These are phyloP conservation scores for Melanchra persicariae DNA, from an alignment of 2,888 invertebrate species.

Conservation along the genomic window DNA sequence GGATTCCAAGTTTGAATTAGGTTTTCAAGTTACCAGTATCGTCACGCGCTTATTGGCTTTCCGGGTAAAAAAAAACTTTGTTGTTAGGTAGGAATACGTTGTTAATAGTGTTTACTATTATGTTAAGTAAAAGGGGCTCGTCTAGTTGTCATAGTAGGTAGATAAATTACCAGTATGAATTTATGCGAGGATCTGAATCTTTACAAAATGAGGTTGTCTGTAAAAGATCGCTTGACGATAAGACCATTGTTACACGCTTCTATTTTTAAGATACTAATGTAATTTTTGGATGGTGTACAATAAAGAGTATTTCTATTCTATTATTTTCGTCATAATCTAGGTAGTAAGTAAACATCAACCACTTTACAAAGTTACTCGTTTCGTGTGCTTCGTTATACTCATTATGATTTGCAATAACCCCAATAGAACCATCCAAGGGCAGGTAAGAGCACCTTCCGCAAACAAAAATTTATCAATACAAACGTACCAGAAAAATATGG, in stretches of 20 bases:
- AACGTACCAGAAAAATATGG: constrained; percentile 16
- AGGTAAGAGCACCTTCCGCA: neutral
- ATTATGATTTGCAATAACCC: neutral
- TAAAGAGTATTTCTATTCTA: too few relatives aligned
- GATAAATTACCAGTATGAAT: neutral
- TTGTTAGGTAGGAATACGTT: constrained; percentile 7
- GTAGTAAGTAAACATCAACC: too few relatives aligned
- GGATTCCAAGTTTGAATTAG: constrained; percentile 58
- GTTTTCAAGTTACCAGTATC: constrained; percentile 52
- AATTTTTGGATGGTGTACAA: too few relatives aligned
- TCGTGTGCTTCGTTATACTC: too few relatives aligned
- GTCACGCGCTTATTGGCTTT: constrained; percentile 38
- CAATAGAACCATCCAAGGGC: neutral
- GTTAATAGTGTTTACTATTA: constrained; percentile 1
- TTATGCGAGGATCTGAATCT: too few relatives aligned
- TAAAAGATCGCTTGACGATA: too few relatives aligned
- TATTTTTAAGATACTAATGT: too few relatives aligned
- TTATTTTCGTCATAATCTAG: too few relatives aligned
- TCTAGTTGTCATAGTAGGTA: neutral
- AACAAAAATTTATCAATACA: constrained; percentile 31
- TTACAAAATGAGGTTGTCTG: too few relatives aligned
- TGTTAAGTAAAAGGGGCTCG: neutral
- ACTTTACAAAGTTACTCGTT: too few relatives aligned
- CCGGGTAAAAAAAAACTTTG: constrained; percentile 26
- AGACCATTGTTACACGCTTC: too few relatives aligned